phyloP scores from a whole-genome alignment of 2,113 vertebrate genomes.

The Euleptes europaea region DNA sequence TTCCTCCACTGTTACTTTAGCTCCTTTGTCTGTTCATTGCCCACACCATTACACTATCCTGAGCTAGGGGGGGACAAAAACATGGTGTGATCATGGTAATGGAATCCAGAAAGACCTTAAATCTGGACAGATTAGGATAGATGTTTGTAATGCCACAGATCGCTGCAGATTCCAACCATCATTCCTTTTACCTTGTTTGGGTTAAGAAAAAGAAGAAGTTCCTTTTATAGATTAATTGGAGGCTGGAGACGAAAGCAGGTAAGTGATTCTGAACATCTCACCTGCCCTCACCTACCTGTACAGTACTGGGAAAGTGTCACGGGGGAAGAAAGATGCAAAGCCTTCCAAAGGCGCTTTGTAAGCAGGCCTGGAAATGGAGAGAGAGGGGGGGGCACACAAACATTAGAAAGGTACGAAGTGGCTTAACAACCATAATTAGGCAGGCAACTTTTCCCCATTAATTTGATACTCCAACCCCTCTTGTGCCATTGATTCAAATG shows the following conservation, averaged over 20 bases:
- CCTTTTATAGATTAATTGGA: neutral
- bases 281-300: conserved; percentile 50
- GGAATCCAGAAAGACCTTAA: neutral
- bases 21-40: no score
- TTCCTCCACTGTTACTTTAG: no score
- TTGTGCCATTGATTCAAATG: no score
- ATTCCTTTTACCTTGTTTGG: neutral
- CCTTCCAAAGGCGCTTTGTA: conserved; percentile 63
- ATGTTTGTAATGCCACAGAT: neutral
- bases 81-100: neutral
- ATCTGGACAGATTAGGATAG: neutral
- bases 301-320: conserved; percentile 64
- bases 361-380: conserved; percentile 59
- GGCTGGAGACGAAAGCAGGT: neutral
- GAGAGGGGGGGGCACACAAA: neutral
- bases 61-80: neutral
- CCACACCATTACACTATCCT: neutral
- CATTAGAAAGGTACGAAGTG: neutral
- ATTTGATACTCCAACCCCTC: no score
- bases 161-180: neutral
- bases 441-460: no score
- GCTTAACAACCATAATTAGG: no score
- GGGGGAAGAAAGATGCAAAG: conserved; percentile 71
- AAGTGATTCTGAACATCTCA: neutral
- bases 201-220: neutral